These are phyloP conservation scores for Phyllostomus discolor DNA, from an alignment of 2,113 vertebrate species.

Conservation along the genomic window DNA sequence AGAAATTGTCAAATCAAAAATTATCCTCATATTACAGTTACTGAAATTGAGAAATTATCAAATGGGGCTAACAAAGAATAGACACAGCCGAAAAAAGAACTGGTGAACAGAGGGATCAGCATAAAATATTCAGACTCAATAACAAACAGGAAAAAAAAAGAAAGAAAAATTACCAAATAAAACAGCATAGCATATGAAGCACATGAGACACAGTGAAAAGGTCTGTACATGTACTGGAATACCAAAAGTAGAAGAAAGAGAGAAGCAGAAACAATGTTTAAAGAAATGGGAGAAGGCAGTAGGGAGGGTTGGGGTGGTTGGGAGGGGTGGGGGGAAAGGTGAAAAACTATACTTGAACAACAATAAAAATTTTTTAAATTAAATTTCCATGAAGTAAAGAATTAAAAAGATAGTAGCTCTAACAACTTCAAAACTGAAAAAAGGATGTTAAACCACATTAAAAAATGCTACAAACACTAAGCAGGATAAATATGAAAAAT, in stretches of 20 bases:
- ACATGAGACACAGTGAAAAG: not conserved
- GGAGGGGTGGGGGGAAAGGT: too few species aligned
- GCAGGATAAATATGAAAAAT: not conserved
- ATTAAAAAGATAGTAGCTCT: not conserved
- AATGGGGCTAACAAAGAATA: not conserved
- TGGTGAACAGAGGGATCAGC: not conserved
- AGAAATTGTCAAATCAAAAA: not conserved
- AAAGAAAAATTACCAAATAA: not conserved
- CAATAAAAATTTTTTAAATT: too few species aligned
- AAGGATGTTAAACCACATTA: not conserved
- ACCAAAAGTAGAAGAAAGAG: not conserved
- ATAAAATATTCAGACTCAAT: not conserved
- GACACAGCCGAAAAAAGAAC: not conserved
- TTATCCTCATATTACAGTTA: not conserved
- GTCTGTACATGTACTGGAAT: not conserved
- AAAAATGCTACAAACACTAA: not conserved
- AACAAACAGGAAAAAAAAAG: not conserved
- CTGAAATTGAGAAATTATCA: not conserved
- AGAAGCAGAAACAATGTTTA: not conserved
- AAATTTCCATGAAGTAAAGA: too few species aligned
- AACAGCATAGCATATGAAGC: not conserved
- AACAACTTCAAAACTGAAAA: not conserved
- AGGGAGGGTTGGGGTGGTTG: too few species aligned
- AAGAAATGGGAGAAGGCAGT: not conserved
- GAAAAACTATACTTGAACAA: too few species aligned